phyloP scores from a whole-genome alignment of 1,140 invertebrate genomes.

The Drosophila pruinosa region DNA sequence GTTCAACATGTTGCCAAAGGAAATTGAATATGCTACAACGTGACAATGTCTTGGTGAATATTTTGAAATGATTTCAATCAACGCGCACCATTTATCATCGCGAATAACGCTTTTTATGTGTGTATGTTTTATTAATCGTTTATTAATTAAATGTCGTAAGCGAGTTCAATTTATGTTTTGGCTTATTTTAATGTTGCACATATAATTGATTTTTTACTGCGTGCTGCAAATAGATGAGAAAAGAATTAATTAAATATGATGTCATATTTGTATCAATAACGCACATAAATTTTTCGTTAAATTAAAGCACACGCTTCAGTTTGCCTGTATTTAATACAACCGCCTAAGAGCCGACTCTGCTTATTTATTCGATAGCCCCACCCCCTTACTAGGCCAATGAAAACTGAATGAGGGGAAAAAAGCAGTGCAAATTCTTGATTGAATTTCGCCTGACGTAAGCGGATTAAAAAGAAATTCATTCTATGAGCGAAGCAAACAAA shows the following conservation, averaged over 20 bases:
- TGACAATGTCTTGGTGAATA: background rate
- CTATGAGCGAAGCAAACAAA: constrained; percentile 37
- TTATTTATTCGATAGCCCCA: constrained; percentile 40
- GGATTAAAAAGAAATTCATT: constrained; percentile 65
- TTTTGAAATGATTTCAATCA: constrained; percentile 1
- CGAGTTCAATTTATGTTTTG: constrained; percentile 6
- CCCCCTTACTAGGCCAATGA: background rate
- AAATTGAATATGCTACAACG: background rate
- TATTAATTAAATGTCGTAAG: constrained; percentile 3
- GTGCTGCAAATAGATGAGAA: constrained; percentile 1
- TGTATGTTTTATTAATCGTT: background rate
- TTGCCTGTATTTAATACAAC: constrained; percentile 39
- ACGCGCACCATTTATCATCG: constrained; percentile 13
- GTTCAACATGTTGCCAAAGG: constrained; percentile 40
- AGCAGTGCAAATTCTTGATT: constrained; percentile 60
- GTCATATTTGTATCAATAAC: constrained; percentile 31
- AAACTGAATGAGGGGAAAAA: background rate
- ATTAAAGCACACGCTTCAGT: constrained; percentile 43
- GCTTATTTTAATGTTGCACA: constrained; percentile 17
- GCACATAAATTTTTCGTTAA: constrained; percentile 36
- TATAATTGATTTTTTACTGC: constrained; percentile 14
- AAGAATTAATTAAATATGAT: constrained; percentile 7
- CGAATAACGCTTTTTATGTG: constrained; percentile 1
- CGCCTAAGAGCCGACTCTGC: constrained; percentile 37
- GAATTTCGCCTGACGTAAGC: constrained; percentile 66